phyloP scores from a whole-genome alignment of 2,888 invertebrate species.

The Sclerodermus sp. region DNA sequence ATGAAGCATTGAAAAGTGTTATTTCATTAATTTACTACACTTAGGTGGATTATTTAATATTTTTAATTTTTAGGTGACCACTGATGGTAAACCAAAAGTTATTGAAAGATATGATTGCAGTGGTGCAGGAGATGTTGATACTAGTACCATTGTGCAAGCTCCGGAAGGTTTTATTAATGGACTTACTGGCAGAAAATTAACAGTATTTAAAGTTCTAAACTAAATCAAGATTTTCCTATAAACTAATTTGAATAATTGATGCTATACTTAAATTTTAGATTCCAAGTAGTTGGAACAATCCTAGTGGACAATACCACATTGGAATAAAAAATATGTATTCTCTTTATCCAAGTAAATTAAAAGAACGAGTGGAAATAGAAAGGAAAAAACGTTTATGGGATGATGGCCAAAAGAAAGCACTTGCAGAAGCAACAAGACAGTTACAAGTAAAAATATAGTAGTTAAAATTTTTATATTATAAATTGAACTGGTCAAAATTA shows the following conservation, averaged over 20 bases:
- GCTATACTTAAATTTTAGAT: constrained; percentile 62
- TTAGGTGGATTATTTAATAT: background rate
- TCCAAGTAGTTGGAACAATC: constrained; percentile 81
- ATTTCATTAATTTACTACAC: background rate
- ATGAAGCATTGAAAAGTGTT: background rate
- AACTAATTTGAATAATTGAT: background rate
- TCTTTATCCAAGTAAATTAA: constrained; percentile 81
- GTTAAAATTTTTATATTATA: background rate
- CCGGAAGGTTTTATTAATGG: constrained; percentile 79
- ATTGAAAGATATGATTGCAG: constrained; percentile 94
- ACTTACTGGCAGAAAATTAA: constrained; percentile 83
- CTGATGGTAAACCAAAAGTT: constrained; percentile 88
- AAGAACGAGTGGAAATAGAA: constrained; percentile 79
- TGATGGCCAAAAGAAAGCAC: constrained; percentile 73
- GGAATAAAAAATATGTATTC: constrained; percentile 86
- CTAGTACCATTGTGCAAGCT: constrained; percentile 72
- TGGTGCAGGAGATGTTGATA: constrained; percentile 96
- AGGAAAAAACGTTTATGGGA: constrained; percentile 83
- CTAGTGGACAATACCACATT: constrained; percentile 80
- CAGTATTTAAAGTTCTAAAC: constrained; percentile 62
- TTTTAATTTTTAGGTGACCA: constrained; percentile 68
- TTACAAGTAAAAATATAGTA: constrained; percentile 60
- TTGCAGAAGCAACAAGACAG: constrained; percentile 77
- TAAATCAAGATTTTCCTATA: background rate
- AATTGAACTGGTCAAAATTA: no score